Evolutionary conservation across 2,797 vertebrate genomes (phyloP).

Genomic region (Phalloptychus januarius): DNA sequence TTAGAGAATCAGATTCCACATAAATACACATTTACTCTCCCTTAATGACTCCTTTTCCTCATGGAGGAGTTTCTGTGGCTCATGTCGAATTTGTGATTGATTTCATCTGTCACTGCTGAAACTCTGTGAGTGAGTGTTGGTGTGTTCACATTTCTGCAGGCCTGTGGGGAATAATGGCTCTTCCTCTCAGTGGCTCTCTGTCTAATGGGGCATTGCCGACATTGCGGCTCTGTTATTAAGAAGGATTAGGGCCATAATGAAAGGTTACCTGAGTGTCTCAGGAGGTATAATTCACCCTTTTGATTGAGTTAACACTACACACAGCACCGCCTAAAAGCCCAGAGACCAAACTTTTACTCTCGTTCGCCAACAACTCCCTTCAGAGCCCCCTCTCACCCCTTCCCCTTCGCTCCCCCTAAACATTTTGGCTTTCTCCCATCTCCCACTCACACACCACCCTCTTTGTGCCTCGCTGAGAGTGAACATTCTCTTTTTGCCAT

Average conservation of each 20-base stretch:
- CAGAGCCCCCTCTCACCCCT: slow-evolving; percentile 1
- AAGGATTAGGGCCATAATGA: slow-evolving; percentile 83
- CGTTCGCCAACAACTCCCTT: slow-evolving; percentile 51
- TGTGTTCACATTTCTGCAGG: slow-evolving; percentile 65
- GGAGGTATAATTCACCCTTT: slow-evolving; percentile 81
- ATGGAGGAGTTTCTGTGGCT: slow-evolving; percentile 37
- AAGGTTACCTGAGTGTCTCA: slow-evolving; percentile 83
- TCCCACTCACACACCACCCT: slow-evolving; percentile 71
- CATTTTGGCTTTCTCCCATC: slow-evolving; percentile 63
- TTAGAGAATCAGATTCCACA: not conserved
- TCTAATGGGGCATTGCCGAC: slow-evolving; percentile 81
- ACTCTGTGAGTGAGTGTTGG: slow-evolving; percentile 48
- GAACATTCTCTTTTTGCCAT: slow-evolving; percentile 84
- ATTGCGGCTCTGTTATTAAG: slow-evolving; percentile 81
- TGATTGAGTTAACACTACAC: slow-evolving; percentile 79
- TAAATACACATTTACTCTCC: slow-evolving; percentile 12
- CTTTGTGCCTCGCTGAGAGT: slow-evolving; percentile 75
- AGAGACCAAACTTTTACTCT: slow-evolving; percentile 73
- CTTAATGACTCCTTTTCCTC: slow-evolving; percentile 19
- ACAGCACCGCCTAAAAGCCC: slow-evolving; percentile 62
- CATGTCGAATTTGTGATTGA: slow-evolving; percentile 67
- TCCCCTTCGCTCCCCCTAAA: slow-evolving; percentile 13
- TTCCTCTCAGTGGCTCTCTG: slow-evolving; percentile 67
- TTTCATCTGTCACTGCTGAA: slow-evolving; percentile 64
- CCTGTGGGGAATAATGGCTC: slow-evolving; percentile 71